phyloP scores from a whole-genome alignment of 2,888 invertebrate genomes.

The Mythimna lalbum region DNA sequence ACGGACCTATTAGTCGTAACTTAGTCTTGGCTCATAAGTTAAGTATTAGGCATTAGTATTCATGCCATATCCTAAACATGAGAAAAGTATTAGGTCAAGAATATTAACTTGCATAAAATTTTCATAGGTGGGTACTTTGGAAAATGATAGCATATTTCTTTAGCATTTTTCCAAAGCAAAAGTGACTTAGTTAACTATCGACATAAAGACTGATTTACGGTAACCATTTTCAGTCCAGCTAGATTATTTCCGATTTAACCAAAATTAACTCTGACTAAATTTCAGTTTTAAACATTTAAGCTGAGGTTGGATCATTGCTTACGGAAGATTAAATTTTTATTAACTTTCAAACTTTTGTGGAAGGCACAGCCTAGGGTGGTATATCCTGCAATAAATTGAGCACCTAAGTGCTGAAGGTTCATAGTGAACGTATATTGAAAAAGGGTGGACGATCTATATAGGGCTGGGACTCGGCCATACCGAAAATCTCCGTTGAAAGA shows the following conservation, averaged over 20 bases:
- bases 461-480: neutral
- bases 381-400: neutral
- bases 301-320: conserved; percentile 24
- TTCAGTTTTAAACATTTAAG: conserved; percentile 22
- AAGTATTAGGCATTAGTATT: conserved; percentile 15
- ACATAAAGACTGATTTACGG: neutral
- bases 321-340: conserved; percentile 32
- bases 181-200: neutral
- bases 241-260: conserved; percentile 17
- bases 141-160: neutral
- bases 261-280: conserved; percentile 10
- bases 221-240: neutral
- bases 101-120: neutral
- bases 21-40: conserved; percentile 12
- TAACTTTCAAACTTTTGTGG: conserved; percentile 24
- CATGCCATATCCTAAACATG: neutral
- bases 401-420: neutral
- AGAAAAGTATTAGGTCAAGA: neutral
- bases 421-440: neutral
- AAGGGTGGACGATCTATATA: neutral
- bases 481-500: too few relatives aligned
- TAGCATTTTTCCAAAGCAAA: neutral
- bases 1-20: conserved; percentile 25
- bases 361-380: neutral
- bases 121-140: neutral